Conservation (phyloP, 2,888 invertebrate species). For the Mythimna impura region DNA sequence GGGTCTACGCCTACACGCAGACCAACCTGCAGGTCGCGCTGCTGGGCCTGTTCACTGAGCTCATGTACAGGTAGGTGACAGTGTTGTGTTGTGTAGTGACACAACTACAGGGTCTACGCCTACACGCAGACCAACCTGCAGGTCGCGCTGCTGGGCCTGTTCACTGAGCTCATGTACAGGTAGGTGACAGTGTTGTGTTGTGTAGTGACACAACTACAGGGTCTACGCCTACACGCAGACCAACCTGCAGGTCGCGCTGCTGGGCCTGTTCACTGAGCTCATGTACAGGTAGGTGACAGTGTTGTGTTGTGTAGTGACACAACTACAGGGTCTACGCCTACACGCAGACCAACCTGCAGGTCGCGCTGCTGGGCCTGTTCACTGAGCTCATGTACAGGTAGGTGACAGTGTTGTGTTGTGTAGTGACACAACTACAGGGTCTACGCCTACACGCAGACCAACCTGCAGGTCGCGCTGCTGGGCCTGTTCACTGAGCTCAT, state of each 20-base stretch:
- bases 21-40: constrained; percentile 20
- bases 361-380: constrained; percentile 18
- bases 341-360: constrained; percentile 25
- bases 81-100: neutral
- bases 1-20: constrained; percentile 20
- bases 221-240: constrained; percentile 97
- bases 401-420: neutral
- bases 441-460: constrained; percentile 10
- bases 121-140: constrained; percentile 27
- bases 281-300: constrained; percentile 12
- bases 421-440: neutral
- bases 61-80: constrained; percentile 14
- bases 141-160: constrained; percentile 18
- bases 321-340: constrained; percentile 3
- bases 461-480: constrained; percentile 7
- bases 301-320: neutral
- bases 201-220: constrained; percentile 87
- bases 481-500: constrained; percentile 5
- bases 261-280: constrained; percentile 18
- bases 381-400: constrained; percentile 20
- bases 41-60: constrained; percentile 18
- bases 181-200: neutral
- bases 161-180: constrained; percentile 25
- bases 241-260: constrained; percentile 65
- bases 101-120: constrained; percentile 21